Percentiles rank a stretch among this genome's conserved stretches.
Conservation (phyloP, 2,888 invertebrate species). For the Luperina testacea region DNA sequence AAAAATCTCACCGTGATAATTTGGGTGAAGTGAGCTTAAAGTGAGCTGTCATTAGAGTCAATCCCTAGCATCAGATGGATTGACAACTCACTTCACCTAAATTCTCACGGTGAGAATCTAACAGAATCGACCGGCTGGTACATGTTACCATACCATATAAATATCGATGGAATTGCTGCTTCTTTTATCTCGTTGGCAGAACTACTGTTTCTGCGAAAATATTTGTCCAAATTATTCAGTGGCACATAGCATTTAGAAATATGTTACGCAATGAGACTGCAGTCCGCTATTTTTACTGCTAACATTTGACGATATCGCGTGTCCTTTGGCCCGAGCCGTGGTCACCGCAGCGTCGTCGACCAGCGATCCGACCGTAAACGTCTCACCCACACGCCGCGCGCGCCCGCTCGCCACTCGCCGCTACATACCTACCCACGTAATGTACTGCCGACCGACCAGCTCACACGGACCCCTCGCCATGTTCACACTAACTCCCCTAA, state of each 20-base stretch:
- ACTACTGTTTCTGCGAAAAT: background rate
- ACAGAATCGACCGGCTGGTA: too few species aligned
- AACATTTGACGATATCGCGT: constrained; percentile 24
- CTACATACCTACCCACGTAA: constrained; percentile 86
- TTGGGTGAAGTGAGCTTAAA: too few species aligned
- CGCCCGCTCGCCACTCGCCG: constrained; percentile 86
- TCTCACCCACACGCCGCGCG: constrained; percentile 89
- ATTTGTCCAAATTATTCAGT: background rate
- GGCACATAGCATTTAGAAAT: background rate
- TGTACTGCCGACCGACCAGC: constrained; percentile 77
- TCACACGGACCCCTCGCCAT: constrained; percentile 69
- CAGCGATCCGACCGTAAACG: constrained; percentile 90
- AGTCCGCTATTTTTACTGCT: background rate
- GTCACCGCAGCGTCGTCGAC: constrained; percentile 83
- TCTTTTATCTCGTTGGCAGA: too few species aligned
- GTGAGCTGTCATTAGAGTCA: too few species aligned
- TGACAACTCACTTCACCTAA: too few species aligned
- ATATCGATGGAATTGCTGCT: background rate
- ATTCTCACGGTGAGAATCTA: too few species aligned
- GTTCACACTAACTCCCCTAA: constrained; percentile 61
- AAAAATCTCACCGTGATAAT: too few species aligned
- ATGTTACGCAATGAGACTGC: background rate
- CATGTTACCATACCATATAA: background rate
- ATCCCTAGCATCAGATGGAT: too few species aligned
- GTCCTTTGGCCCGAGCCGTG: constrained; percentile 55